Evolutionary conservation across 1,140 invertebrate species (phyloP).

Genomic region (Steinernema khuongi): DNA sequence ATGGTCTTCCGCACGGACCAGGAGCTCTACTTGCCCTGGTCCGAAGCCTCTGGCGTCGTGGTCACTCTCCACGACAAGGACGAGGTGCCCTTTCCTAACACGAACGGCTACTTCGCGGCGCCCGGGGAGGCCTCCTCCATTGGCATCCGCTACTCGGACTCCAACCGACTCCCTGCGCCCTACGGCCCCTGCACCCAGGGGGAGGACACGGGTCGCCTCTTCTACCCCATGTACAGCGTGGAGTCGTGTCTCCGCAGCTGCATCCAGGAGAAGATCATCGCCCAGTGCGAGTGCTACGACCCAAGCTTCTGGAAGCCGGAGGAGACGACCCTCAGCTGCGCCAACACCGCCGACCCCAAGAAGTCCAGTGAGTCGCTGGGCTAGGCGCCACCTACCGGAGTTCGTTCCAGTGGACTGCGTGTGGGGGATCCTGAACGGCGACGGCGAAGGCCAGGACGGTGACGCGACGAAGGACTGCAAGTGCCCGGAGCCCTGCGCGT

Average conservation of each 20-base stretch:
- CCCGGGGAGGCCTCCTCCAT: conserved; percentile 36
- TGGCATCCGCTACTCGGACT: conserved; percentile 38
- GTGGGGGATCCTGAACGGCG: conserved; percentile 23
- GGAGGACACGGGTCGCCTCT: neutral
- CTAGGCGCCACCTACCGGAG: conserved; percentile 8
- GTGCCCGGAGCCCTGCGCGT: conserved; percentile 45
- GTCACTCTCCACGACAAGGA: conserved; percentile 30
- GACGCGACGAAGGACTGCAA: conserved; percentile 26
- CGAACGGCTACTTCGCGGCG: conserved; percentile 39
- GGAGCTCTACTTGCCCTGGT: conserved; percentile 39
- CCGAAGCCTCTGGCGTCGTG: conserved; percentile 32
- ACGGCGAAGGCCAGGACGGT: conserved; percentile 28
- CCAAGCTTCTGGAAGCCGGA: conserved; percentile 28
- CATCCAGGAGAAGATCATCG: conserved; percentile 44
- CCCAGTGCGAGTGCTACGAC: conserved; percentile 40
- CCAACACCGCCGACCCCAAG: conserved; percentile 16
- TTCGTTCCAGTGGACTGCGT: conserved; percentile 37
- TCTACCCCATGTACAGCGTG: conserved; percentile 26
- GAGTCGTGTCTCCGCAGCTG: conserved; percentile 45
- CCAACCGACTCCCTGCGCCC: conserved; percentile 30
- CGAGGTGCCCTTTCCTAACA: conserved; percentile 29
- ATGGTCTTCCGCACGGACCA: conserved; percentile 40
- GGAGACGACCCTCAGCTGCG: conserved; percentile 18
- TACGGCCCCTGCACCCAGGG: conserved; percentile 40
- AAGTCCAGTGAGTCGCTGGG: conserved; percentile 23